phyloP scores from a whole-genome alignment of 2,888 invertebrate species.

The Aporophyla nigra region DNA sequence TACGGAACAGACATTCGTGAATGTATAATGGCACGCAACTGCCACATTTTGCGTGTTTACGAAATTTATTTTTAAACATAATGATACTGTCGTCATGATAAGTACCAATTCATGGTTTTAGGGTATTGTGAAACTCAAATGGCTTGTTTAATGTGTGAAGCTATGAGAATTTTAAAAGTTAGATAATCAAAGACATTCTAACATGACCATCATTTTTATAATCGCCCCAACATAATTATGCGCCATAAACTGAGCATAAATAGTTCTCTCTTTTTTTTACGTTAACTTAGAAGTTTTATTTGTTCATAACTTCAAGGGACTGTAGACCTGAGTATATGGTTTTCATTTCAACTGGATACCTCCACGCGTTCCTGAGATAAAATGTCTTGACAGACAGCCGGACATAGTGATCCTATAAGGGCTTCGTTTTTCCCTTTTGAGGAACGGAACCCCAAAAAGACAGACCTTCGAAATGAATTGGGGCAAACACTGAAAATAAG shows the following conservation, averaged over 20 bases:
- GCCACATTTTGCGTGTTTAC: slow-evolving; percentile 28
- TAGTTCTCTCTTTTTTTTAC: too few species aligned
- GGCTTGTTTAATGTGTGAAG: slow-evolving; percentile 3
- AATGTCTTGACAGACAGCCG: too few species aligned
- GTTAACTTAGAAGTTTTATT: too few species aligned
- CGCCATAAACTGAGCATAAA: too few species aligned
- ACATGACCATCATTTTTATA: neutral
- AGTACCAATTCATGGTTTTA: slow-evolving; percentile 18
- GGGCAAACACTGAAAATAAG: neutral
- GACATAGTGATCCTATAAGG: too few species aligned
- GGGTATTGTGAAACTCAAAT: slow-evolving; percentile 12
- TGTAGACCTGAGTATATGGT: too few species aligned
- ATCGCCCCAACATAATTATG: neutral
- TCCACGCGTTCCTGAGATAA: too few species aligned
- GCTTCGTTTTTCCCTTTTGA: too few species aligned
- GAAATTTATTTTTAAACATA: slow-evolving; percentile 27
- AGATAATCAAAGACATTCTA: neutral
- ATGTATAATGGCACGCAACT: slow-evolving; percentile 45
- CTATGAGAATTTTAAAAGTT: neutral
- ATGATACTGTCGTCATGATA: slow-evolving; percentile 3
- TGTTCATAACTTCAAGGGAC: too few species aligned
- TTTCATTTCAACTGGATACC: too few species aligned
- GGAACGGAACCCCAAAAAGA: too few species aligned
- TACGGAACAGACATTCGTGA: slow-evolving; percentile 35
- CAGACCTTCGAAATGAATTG: too few species aligned